Conservation (phyloP, 2,888 invertebrate species). For the Eupithecia vulgata region DNA sequence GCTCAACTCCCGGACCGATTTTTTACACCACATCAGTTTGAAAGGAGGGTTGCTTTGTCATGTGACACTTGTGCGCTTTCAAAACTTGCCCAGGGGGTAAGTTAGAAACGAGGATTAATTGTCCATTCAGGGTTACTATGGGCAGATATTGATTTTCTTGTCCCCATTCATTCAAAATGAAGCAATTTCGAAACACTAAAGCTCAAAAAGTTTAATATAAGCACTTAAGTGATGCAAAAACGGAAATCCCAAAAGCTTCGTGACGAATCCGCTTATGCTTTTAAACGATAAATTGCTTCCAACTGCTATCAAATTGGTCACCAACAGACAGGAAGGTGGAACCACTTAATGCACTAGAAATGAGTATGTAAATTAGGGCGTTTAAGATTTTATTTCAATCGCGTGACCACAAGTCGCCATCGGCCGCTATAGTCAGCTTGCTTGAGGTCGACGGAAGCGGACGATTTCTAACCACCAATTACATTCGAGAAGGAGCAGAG, state of each 20-base stretch:
- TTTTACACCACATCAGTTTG: constrained; percentile 72
- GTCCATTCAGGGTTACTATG: constrained; percentile 61
- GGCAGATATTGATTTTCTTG: constrained; percentile 42
- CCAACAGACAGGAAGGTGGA: constrained; percentile 29
- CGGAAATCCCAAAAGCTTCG: constrained; percentile 26
- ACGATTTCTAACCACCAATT: constrained; percentile 70
- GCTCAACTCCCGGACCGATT: constrained; percentile 67
- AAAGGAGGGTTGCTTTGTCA: constrained; percentile 79
- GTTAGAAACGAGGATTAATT: constrained; percentile 74
- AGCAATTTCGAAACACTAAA: constrained; percentile 13
- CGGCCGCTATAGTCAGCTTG: constrained; percentile 34
- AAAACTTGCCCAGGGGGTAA: constrained; percentile 67
- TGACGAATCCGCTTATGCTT: constrained; percentile 25
- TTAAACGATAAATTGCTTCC: constrained; percentile 29
- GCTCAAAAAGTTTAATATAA: constrained; percentile 1
- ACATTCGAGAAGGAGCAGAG: constrained; percentile 49
- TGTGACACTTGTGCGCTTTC: constrained; percentile 79
- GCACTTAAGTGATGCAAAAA: constrained; percentile 21
- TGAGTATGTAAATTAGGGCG: constrained; percentile 38
- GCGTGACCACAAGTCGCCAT: constrained; percentile 66
- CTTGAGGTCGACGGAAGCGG: constrained; percentile 72
- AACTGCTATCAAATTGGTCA: constrained; percentile 23
- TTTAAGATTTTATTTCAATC: constrained; percentile 50
- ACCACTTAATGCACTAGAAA: constrained; percentile 31
- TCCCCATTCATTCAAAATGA: constrained; percentile 24